Conservation (phyloP, 2,797 vertebrate genomes). For the Oryzias dopingdopingensis region DNA sequence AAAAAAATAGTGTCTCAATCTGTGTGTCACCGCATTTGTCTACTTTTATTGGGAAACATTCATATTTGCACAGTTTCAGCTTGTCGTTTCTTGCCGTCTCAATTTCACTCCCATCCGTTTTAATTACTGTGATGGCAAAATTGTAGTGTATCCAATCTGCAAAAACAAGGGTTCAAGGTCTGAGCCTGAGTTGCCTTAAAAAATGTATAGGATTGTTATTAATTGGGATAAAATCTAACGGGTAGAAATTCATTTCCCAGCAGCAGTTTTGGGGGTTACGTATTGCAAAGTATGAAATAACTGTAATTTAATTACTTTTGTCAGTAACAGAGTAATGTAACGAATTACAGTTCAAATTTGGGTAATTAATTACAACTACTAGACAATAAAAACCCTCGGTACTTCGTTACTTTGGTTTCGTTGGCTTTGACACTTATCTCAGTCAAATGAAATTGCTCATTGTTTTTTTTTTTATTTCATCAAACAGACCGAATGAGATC, state of each 20-base stretch:
- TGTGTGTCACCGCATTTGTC: slow-evolving; percentile 41
- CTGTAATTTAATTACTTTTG: no score
- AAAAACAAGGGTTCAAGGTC: not conserved
- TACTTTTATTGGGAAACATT: slow-evolving; percentile 36
- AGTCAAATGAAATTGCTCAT: not conserved
- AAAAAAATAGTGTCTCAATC: not conserved
- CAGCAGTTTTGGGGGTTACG: no score
- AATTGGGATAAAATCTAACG: slow-evolving; percentile 3
- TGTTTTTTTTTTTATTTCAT: slow-evolving; percentile 12
- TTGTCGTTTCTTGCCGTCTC: not conserved
- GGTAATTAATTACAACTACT: no score
- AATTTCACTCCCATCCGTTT: not conserved
- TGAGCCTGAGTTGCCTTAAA: not conserved
- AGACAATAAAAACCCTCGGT: not conserved
- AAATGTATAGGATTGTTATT: not conserved
- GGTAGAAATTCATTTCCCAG: not conserved
- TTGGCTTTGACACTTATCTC: not conserved
- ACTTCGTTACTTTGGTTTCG: not conserved
- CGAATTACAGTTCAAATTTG: no score
- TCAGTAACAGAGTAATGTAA: no score
- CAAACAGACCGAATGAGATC: not conserved
- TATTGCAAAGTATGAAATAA: no score
- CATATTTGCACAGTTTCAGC: slow-evolving; percentile 6
- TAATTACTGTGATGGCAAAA: not conserved
- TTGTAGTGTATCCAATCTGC: not conserved